Conservation (phyloP, 2,888 invertebrate species). For the Torymus auratus region DNA sequence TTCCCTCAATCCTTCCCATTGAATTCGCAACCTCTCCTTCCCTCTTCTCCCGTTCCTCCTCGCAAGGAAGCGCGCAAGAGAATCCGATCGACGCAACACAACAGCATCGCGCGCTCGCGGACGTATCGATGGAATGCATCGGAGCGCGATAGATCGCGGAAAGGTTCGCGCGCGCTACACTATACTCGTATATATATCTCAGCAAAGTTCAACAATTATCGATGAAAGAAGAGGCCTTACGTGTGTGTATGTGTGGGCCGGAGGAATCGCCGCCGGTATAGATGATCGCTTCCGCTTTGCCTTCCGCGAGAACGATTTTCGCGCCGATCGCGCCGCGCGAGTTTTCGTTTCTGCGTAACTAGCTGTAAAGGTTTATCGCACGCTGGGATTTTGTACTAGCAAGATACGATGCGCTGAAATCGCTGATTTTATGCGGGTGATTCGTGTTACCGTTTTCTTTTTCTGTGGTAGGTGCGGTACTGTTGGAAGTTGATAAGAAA, state of each 20-base stretch:
- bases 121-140: slow-evolving; percentile 28
- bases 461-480: too few species aligned
- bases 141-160: slow-evolving; percentile 12
- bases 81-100: too few species aligned
- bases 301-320: neutral
- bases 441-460: too few species aligned
- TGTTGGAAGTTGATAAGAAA: too few species aligned
- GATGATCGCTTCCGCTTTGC: neutral
- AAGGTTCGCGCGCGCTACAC: neutral
- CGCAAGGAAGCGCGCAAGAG: neutral
- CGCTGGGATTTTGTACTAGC: too few species aligned
- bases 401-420: too few species aligned
- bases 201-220: slow-evolving; percentile 40
- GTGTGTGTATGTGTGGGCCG: neutral
- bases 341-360: neutral
- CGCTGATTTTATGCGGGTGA: too few species aligned
- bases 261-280: neutral
- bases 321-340: neutral
- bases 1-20: neutral
- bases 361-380: neutral
- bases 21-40: slow-evolving; percentile 23
- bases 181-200: neutral
- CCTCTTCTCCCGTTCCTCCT: slow-evolving; percentile 4
- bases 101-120: neutral
- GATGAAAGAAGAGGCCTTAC: slow-evolving; percentile 9